These are phyloP conservation scores for Harpalus rubripes DNA, from an alignment of 2,888 invertebrate genomes.

Conservation along the genomic window DNA sequence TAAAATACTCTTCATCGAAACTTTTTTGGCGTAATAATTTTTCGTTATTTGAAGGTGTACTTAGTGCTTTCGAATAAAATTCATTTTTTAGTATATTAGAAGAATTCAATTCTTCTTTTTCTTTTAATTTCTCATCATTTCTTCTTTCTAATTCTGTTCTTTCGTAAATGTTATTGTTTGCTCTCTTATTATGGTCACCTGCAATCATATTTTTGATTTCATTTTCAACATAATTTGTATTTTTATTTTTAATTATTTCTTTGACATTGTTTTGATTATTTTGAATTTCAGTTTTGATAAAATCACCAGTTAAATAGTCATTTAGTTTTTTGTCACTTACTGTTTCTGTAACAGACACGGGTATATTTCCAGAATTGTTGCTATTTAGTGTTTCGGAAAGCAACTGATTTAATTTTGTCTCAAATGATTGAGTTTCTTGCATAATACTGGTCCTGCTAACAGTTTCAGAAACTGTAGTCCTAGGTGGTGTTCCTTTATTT, in stretches of 20 bases:
- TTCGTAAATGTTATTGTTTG: not conserved
- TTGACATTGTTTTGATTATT: not conserved
- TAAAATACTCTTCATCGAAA: too few relatives aligned
- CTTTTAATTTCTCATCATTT: too few relatives aligned
- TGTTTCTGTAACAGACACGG: constrained; percentile 7
- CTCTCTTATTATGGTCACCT: constrained; percentile 19
- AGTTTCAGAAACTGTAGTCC: not conserved
- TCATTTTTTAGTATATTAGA: not conserved
- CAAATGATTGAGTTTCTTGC: not conserved
- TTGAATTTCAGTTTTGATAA: not conserved
- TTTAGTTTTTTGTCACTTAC: constrained; percentile 14
- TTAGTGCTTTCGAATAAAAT: not conserved
- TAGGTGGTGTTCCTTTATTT: not conserved
- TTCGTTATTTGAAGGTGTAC: not conserved
- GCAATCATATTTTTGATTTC: constrained; percentile 14
- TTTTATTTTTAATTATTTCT: not conserved
- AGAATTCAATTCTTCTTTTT: constrained; percentile 2
- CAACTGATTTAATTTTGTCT: constrained; percentile 16
- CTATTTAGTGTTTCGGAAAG: not conserved
- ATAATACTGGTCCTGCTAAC: not conserved
- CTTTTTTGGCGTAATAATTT: too few relatives aligned
- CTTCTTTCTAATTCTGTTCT: not conserved
- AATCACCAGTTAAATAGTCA: not conserved
- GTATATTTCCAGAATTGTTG: not conserved
- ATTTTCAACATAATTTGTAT: constrained; percentile 5